A percentile compares a stretch with the other conserved stretches of the same genome.
Conservation (phyloP, 2,113 vertebrate species). For the Electrona antarctica region DNA sequence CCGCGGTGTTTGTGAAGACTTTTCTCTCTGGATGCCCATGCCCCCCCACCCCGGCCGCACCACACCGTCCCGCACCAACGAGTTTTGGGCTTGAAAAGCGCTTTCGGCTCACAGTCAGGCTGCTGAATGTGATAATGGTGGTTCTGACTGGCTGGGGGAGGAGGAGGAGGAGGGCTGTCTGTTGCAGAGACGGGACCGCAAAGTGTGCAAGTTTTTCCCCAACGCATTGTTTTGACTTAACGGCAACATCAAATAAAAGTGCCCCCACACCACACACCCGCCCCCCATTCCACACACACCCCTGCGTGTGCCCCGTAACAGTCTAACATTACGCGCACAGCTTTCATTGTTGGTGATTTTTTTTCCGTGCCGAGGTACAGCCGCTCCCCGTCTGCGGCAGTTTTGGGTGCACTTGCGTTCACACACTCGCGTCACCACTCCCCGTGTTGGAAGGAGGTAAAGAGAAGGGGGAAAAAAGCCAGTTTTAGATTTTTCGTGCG, state of each 20-base stretch:
- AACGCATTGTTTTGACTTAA: not conserved
- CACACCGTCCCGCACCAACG: conserved; percentile 49
- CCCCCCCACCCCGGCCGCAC: conserved; percentile 59
- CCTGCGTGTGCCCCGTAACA: not conserved
- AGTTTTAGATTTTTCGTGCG: not conserved
- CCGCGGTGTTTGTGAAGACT: conserved; percentile 61
- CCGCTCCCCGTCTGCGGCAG: conserved; percentile 85
- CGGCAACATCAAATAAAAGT: conserved; percentile 13
- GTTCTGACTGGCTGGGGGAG: conserved; percentile 17
- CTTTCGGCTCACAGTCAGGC: conserved; percentile 47
- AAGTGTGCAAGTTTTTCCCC: conserved; percentile 55
- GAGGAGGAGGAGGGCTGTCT: too few relatives aligned
- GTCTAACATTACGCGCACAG: conserved; percentile 62
- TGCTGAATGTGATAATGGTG: conserved; percentile 54
- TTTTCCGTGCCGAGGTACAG: conserved; percentile 75
- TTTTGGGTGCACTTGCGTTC: conserved; percentile 78
- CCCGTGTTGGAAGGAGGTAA: conserved; percentile 19
- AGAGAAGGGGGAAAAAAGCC: not conserved
- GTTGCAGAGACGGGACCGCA: conserved; percentile 20
- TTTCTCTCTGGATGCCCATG: conserved; percentile 38
- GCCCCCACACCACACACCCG: too few relatives aligned
- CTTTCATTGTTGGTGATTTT: conserved; percentile 57
- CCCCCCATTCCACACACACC: too few relatives aligned
- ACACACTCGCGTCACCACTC: conserved; percentile 58
- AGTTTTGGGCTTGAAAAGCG: conserved; percentile 74